These are phyloP conservation scores for Sula dactylatra DNA, from an alignment of 2,113 vertebrate species.

Conservation along the genomic window DNA sequence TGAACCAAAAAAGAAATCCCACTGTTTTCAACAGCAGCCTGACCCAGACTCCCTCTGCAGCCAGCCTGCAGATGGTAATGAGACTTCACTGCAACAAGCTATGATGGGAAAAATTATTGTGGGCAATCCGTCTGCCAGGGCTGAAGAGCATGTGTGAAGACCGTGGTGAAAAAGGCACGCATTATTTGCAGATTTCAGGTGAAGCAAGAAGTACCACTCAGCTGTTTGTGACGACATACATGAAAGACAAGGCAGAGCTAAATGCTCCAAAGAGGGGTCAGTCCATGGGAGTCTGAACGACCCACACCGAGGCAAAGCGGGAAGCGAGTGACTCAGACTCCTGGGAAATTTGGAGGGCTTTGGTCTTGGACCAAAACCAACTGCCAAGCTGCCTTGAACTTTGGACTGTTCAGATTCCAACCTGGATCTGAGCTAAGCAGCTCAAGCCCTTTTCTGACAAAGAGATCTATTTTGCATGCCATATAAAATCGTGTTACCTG, in stretches of 20 bases:
- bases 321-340: not conserved
- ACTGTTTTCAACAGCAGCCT: not conserved
- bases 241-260: not conserved
- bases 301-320: not conserved
- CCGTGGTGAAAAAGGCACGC: rapidly evolving
- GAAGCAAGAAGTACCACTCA: not conserved
- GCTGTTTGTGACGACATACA: not conserved
- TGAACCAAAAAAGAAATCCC: not conserved
- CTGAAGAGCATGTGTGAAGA: not conserved
- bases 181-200: not conserved
- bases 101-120: not conserved
- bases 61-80: not conserved
- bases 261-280: not conserved
- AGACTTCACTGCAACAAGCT: not conserved
- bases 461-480: not conserved
- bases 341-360: not conserved
- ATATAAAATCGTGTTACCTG: not conserved
- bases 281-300: not conserved
- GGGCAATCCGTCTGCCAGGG: not conserved
- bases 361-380: not conserved
- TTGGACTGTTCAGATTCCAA: not conserved
- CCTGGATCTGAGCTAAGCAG: not conserved
- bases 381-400: not conserved
- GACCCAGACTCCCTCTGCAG: not conserved
- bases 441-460: not conserved